Evolutionary conservation across 2,797 vertebrate genomes (phyloP), one percentile per base, ranked within the genome.

Genomic region (Anabacerthia variegaticeps): DNA sequence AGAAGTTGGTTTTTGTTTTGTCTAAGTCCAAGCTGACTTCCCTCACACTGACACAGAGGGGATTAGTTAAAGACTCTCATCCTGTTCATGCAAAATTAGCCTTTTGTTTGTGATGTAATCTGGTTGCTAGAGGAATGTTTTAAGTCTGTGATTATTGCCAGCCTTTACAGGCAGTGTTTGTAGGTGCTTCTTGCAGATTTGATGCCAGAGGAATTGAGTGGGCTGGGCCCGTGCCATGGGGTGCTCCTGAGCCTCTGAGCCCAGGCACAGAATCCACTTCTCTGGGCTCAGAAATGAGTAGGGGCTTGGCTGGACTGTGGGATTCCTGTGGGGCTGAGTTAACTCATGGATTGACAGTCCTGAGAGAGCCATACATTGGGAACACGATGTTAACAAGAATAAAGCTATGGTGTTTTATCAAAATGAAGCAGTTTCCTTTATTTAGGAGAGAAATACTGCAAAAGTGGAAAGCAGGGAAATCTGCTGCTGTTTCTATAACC

Each of bases 351-450:
- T 8, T 39, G 26, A 7, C 52, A 44, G 34, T 21, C 56, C 52
- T 76, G 27, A 30, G 59, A 66, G 66, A 79, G 24, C 73, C 18
- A 3, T 2, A 5, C 23, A 1, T 2, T 34, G 62, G 41, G 44
- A 69, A 27, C 11, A 3, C 4, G 4, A 2, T 7, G 26, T 22
- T 32, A 15, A 7, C 10, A 1, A 13, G n/a, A 30, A 17, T 14
- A 7, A 44, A 58, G 43, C 20, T 75, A 1, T 19, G 2, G 17
- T 27, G 44, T 22, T 21, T 18, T 15, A 36, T 23, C 55, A 37
- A 21, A 67, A 37, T 23, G 39, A 59, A 76, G n/a, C 36, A 73
- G 18, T 21, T 74, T 86, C 37, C 37, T 71, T 76, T 51, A 14
- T 68, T 63, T 43, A n/a, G 32, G 46, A 78, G 36, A 27, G 68